phyloP scores from a whole-genome alignment of 2,797 vertebrate species.

The Ctenopoma multispine region DNA sequence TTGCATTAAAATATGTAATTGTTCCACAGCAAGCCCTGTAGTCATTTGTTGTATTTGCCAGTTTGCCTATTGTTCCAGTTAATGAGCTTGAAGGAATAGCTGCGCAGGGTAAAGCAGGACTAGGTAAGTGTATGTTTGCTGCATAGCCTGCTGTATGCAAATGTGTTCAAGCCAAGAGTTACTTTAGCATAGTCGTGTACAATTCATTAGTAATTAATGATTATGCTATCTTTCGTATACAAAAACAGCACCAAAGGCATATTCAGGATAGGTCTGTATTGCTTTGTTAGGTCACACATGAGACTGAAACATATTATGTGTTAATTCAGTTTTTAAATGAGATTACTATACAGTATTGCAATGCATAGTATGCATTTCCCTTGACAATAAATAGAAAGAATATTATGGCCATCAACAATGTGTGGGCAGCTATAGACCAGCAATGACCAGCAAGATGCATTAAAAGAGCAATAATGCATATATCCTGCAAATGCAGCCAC shows the following conservation, averaged over 20 bases:
- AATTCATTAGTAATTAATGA: conserved; percentile 61
- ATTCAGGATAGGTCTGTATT: conserved; percentile 41
- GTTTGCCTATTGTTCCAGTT: conserved; percentile 61
- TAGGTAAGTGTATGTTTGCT: conserved; percentile 16
- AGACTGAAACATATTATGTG: conserved; percentile 33
- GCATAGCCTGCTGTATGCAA: conserved; percentile 68
- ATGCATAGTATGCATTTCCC: conserved; percentile 32
- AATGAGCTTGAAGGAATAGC: conserved; percentile 57
- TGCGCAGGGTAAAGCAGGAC: conserved; percentile 9
- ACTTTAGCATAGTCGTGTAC: conserved; percentile 23
- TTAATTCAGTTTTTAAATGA: conserved; percentile 40
- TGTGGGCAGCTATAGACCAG: conserved; percentile 45
- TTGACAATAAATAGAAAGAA: conserved; percentile 16
- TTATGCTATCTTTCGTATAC: conserved; percentile 28
- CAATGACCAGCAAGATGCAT: conserved; percentile 40
- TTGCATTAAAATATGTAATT: conserved; percentile 54
- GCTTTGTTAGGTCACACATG: conserved; percentile 33
- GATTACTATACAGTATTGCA: conserved; percentile 21
- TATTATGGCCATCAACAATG: conserved; percentile 39
- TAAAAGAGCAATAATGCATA: conserved; percentile 68
- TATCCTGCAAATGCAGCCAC: conserved; percentile 64
- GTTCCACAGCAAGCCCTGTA: conserved; percentile 38
- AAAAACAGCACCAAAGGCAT: conserved; percentile 41
- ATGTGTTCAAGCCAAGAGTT: conserved; percentile 39
- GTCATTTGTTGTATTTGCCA: conserved; percentile 55